phyloP scores from a whole-genome alignment of 2,888 invertebrate genomes.

The Exocentrus adspersus region DNA sequence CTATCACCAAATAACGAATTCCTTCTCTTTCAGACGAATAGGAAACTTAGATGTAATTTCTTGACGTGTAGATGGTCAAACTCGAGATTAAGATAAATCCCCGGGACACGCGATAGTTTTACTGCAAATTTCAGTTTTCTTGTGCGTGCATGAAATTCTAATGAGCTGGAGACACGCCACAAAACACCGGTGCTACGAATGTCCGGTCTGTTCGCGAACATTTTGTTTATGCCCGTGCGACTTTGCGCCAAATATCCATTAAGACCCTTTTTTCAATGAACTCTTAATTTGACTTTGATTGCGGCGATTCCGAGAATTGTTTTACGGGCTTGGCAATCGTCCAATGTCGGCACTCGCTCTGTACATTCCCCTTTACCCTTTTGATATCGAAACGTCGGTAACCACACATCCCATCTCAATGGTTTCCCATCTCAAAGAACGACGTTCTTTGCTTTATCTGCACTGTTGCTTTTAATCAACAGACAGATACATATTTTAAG shows the following conservation, averaged over 20 bases:
- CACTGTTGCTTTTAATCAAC: no score
- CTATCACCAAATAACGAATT: conserved; percentile 6
- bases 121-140: conserved; percentile 28
- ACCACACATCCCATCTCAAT: no score
- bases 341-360: no score
- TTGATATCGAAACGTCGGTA: no score
- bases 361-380: no score
- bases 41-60: conserved; percentile 11
- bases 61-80: conserved; percentile 43
- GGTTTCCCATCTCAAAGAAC: no score
- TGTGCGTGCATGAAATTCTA: conserved; percentile 46
- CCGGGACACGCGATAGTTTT: conserved; percentile 36
- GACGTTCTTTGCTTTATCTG: no score
- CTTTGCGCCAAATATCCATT: conserved; percentile 26
- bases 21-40: conserved; percentile 14
- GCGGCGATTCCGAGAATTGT: not conserved
- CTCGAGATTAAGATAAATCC: conserved; percentile 39
- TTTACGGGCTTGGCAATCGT: no score
- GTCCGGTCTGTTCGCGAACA: conserved; percentile 49
- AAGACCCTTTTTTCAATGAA: conserved; percentile 5
- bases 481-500: no score
- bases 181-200: conserved; percentile 51
- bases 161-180: conserved; percentile 57
- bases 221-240: conserved; percentile 47
- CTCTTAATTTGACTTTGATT: conserved; percentile 15